Base-by-base conservation (phyloP, 2,797 vertebrate genomes). In the Gobionotothen gibberifrons region DNA sequence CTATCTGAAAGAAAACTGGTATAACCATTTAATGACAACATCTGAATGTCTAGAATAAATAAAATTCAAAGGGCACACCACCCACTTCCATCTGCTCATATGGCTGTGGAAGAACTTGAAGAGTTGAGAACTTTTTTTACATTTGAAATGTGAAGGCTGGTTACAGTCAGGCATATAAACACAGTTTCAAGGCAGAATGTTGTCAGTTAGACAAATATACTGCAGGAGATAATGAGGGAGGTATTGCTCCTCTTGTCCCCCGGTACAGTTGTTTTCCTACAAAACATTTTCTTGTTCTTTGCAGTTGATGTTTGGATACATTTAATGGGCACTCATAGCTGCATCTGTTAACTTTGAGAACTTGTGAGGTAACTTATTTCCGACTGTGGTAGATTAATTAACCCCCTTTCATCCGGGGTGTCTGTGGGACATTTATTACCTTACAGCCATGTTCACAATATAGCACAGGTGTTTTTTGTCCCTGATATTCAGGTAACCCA, bases 51-150 rank as follows among this genome's bases (percentile, higher is more conserved):
- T 62, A 6, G 32, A 76, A 76, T 66, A 65, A 65, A 74, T 71
- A 6, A 47, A 64, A 86, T 43, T 61, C 36, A 66, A 64, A 74
- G 32, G 56, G 22, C 53, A 60, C 22, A 60, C 73, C 76, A 26
- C 76, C 81, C 74, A 79, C 80, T 5, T 56, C 69, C 62, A 78
- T 81, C 81, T 88, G 78, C 14, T 54, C 55, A 39, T 52, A 77
- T 47, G 74, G 17, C 56, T 52, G 49, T 4, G 11, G 10, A 71
- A 46, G 14, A 78, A 78, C 52, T 71, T 65, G 6, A 60, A 29
- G 55, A 81, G 53, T 62, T 76, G 21, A 56, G 9, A 83, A 82
- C 22, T 62, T 79, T 59, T 59, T 57, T 63, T 59, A 26, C 32
- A 21, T 81, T 65, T 69, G 8, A 43, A 76, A 74, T 52, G 36